Conservation (phyloP, 2,797 vertebrate genomes). For the Xerus rutilus region DNA sequence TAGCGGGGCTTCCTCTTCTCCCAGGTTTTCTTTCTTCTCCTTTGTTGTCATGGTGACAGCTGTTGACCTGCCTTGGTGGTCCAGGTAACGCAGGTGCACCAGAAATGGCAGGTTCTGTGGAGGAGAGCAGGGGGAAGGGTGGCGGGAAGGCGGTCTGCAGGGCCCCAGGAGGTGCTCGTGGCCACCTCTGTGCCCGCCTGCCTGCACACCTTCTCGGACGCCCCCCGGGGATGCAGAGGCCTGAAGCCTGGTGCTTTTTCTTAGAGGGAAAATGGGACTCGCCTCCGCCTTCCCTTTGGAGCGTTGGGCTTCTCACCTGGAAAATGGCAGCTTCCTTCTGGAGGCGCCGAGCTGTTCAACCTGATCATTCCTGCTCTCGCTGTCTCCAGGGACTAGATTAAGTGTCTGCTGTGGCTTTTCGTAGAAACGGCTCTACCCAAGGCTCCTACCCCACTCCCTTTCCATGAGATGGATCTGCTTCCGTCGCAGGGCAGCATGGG, state of each 20-base stretch:
- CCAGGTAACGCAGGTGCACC: neutral
- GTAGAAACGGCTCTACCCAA: neutral
- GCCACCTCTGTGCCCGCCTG: neutral
- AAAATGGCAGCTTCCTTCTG: neutral
- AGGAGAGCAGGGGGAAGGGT: neutral
- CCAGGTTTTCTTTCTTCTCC: neutral
- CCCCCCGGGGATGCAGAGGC: neutral
- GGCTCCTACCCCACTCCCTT: fast-evolving
- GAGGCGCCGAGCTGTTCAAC: fast-evolving
- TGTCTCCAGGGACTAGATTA: neutral
- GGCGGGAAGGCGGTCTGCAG: fast-evolving
- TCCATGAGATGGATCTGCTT: fast-evolving
- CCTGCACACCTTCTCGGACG: too few species aligned
- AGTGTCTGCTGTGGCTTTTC: neutral
- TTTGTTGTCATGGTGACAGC: conserved; percentile 61
- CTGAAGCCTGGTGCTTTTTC: neutral
- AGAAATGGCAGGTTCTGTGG: neutral
- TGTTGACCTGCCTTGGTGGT: neutral
- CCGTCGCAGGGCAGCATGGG: fast-evolving
- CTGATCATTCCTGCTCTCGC: neutral
- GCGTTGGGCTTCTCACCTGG: neutral
- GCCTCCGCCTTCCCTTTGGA: neutral
- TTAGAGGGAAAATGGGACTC: neutral
- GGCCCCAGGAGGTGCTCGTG: fast-evolving
- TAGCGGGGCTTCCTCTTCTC: neutral